Evolutionary conservation across 1,140 invertebrate genomes (phyloP), one percentile per base, ranked within the genome.

Genomic region (Bathynomus jamesi): DNA sequence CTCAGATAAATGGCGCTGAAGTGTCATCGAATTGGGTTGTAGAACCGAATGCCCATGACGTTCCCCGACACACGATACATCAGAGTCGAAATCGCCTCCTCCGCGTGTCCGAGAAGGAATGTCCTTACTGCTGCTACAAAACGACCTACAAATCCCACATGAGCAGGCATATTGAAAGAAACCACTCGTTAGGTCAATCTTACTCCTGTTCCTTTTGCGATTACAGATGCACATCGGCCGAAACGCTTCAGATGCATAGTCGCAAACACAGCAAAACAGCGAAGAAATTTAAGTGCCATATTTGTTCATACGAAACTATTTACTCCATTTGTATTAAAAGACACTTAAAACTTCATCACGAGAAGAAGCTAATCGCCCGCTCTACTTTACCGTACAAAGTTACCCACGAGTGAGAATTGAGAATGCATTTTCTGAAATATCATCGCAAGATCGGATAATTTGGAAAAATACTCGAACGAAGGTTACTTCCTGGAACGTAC

Each of bases 351-450:
- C 70, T 62, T 25, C 74, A 76, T 46, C 69, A 69, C 28, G 73
- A 70, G 46, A 70, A 75, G 64, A 75, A 75, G 27, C 74, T 67
- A 32, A 72, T 75, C 76, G 84, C 83, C 72, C 61, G 67, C n/a
- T n/a, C n/a, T n/a, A n/a, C n/a, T n/a, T n/a, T n/a, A n/a, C n/a
- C n/a, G n/a, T n/a, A n/a, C n/a, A n/a, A n/a, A n/a, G n/a, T n/a
- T n/a, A n/a, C n/a, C n/a, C n/a, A n/a, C n/a, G n/a, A n/a, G n/a
- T n/a, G n/a, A n/a, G n/a, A n/a, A n/a, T n/a, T n/a, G n/a, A n/a
- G n/a, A n/a, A n/a, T n/a, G n/a, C n/a, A n/a, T n/a, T n/a, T n/a
- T n/a, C n/a, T n/a, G n/a, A n/a, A n/a, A n/a, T n/a, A n/a, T n/a
- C n/a, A n/a, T n/a, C n/a, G n/a, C n/a, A n/a, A n/a, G n/a, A n/a